Evolutionary conservation across 2,113 vertebrate species (phyloP), one percentile per base, ranked within the genome.

Genomic region (Lasiurus borealis): DNA sequence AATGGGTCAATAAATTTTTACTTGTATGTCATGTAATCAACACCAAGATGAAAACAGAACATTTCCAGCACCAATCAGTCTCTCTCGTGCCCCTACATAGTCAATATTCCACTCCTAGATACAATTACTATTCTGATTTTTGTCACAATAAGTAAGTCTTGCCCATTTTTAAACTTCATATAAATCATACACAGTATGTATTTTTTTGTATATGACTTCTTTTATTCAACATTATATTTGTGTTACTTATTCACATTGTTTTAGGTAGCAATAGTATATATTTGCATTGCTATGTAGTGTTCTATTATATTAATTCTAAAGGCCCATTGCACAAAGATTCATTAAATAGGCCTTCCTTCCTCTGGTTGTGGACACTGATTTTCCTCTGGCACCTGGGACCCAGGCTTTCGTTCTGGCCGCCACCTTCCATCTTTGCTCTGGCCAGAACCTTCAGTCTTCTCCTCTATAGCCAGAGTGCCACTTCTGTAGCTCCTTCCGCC

Each of bases 1-100:
- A 83, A 81, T 25, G 81, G n/a, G 29, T n/a, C n/a, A 94, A 76
- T 81, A 59, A 13, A 54, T 44, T 36, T 93, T 84, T 19, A 81
- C 10, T 34, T 72, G 23, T 18, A 29, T 4, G 8, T 83, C 19
- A 78, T 36, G 11, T 77, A 64, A 78, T 89, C 48, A 93, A 21
- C 48, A 94, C 23, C 85, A 87, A 81, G 2, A 82, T 72, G 5
- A 75, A 89, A 75, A 80, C 0, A 89, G 68, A 27, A 44, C 14
- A 85, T 78, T 85, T 59, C 54, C 18, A 78, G 2, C 7, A 46
- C 88, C 73, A 77, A 82, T 27, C 44, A 81, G 10, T 34, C 75
- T 52, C 75, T 7, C 1, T 68, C 5, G 1, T 40, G 29, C 5
- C n/a, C 15, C 76, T 85, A 85, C 77, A 59, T 12, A 50, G 18